Evolutionary conservation across 2,797 vertebrate species (phyloP).

Genomic region (Molossus alvarezi): DNA sequence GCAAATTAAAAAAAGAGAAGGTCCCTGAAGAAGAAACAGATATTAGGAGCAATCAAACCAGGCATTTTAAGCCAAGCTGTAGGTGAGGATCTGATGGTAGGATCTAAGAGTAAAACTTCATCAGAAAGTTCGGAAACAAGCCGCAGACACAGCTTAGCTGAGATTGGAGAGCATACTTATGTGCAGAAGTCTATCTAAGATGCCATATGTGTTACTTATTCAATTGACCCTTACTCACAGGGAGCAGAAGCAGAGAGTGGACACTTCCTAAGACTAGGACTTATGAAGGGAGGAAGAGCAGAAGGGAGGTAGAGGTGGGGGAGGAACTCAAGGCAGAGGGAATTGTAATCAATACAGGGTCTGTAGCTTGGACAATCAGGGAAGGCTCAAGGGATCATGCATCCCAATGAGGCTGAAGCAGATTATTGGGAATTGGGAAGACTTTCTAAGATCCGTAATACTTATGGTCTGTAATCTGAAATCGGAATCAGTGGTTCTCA

Average conservation of each 20-base stretch:
- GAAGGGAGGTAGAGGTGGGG: neutral
- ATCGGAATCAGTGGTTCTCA: neutral
- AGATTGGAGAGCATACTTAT: neutral
- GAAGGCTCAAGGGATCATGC: neutral
- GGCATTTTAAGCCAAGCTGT: neutral
- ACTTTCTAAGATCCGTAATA: neutral
- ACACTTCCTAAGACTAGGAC: neutral
- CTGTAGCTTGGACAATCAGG: neutral
- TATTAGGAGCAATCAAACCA: neutral
- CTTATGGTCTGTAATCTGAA: neutral
- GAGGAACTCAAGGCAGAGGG: neutral
- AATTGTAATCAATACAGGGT: neutral
- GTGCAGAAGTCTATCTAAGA: neutral
- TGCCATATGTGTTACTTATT: neutral
- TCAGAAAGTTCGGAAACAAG: slow-evolving; percentile 21
- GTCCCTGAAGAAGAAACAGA: neutral
- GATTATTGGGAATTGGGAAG: slow-evolving; percentile 12
- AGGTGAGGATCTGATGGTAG: neutral
- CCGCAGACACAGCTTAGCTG: neutral
- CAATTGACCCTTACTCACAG: neutral
- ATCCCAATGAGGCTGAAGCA: neutral
- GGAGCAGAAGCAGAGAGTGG: neutral
- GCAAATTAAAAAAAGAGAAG: neutral
- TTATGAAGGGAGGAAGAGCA: neutral
- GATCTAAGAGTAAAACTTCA: neutral